These are phyloP conservation scores for Dolichoris vasculosae DNA, from an alignment of 1,140 invertebrate genomes.

Conservation along the genomic window DNA sequence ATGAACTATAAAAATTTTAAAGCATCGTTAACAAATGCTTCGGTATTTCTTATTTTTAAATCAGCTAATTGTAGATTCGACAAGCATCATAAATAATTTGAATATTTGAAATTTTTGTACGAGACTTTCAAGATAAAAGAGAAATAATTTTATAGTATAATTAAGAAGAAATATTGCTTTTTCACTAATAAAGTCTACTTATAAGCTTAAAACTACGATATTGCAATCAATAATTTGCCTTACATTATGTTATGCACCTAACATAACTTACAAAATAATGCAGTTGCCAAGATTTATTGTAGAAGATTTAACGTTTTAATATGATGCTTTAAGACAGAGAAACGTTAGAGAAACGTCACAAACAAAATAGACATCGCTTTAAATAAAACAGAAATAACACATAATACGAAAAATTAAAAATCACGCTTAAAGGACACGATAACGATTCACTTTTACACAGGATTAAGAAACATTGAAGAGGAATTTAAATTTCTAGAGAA, in stretches of 20 bases:
- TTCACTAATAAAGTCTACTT: constrained; percentile 10
- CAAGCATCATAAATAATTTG: neutral
- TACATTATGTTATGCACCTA: constrained; percentile 49
- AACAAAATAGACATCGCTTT: constrained; percentile 37
- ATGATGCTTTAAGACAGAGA: too few relatives aligned
- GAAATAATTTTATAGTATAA: constrained; percentile 28
- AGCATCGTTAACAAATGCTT: neutral
- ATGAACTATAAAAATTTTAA: neutral
- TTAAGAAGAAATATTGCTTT: constrained; percentile 16
- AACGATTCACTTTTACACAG: constrained; percentile 35
- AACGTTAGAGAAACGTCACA: constrained; percentile 35
- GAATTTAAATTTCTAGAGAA: constrained; percentile 19
- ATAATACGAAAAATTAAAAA: constrained; percentile 23
- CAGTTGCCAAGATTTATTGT: constrained; percentile 47
- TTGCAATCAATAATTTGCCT: constrained; percentile 46
- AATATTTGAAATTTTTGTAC: constrained; percentile 19
- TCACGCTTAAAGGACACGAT: constrained; percentile 41
- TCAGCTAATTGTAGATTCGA: neutral
- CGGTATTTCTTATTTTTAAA: neutral
- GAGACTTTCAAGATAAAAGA: constrained; percentile 13
- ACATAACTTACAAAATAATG: constrained; percentile 50
- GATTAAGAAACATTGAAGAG: constrained; percentile 11
- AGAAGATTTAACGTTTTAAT: constrained; percentile 41
- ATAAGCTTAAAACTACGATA: constrained; percentile 40
- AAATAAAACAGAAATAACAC: neutral